phyloP scores from a whole-genome alignment of 23 tunicate genomes.

The Botrylloides violaceus region DNA sequence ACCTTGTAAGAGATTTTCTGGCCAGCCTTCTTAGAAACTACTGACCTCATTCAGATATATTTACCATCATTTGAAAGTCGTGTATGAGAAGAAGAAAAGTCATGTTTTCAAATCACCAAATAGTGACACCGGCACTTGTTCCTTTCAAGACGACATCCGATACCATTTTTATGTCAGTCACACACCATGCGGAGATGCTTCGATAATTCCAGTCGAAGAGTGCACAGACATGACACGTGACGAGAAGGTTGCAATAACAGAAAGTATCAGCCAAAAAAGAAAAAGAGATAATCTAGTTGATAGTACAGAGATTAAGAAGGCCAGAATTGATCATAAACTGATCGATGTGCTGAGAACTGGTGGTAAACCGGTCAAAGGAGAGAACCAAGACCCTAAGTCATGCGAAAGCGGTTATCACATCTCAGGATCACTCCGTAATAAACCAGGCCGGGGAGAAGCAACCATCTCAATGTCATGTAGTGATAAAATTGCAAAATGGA shows the following conservation, averaged over 20 bases:
- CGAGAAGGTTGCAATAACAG: background rate
- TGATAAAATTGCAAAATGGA: slow-evolving; percentile 79
- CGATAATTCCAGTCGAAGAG: slow-evolving; percentile 25
- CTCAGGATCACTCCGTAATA: slow-evolving; percentile 37
- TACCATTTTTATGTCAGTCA: slow-evolving; percentile 47
- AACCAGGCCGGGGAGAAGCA: slow-evolving; percentile 74
- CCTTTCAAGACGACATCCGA: slow-evolving; percentile 14
- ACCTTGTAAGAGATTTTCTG: too few species aligned
- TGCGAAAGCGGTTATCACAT: slow-evolving; percentile 25
- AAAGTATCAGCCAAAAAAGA: background rate
- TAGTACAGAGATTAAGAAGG: background rate
- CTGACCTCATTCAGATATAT: slow-evolving; percentile 47
- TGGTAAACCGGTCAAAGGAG: slow-evolving; percentile 60
- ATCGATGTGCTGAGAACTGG: slow-evolving; percentile 57
- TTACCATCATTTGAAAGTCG: slow-evolving; percentile 15
- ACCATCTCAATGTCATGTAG: slow-evolving; percentile 92
- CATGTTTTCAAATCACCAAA: background rate
- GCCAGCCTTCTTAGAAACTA: too few species aligned
- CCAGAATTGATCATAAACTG: background rate
- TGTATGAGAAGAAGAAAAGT: background rate
- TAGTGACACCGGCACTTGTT: background rate
- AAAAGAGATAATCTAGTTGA: background rate
- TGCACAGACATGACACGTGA: background rate
- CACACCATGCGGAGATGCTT: slow-evolving; percentile 75
- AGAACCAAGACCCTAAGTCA: slow-evolving; percentile 24